Evolutionary conservation across 2,888 invertebrate species (phyloP).

Genomic region (Galerucella pusilla): DNA sequence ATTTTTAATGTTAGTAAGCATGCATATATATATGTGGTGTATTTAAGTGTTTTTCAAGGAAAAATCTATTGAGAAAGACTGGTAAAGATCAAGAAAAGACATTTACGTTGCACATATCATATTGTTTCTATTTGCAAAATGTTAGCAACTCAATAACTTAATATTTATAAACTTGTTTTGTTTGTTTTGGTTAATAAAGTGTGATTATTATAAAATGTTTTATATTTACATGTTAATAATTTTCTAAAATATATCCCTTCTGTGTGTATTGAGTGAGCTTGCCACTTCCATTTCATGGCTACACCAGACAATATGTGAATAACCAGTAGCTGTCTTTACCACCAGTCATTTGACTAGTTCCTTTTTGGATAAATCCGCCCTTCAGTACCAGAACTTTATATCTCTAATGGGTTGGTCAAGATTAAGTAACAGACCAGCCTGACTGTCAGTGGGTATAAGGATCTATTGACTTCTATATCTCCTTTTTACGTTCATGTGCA

Average conservation of each 20-base stretch:
- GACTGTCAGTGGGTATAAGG: no score
- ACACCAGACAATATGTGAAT: no score
- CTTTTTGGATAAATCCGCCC: no score
- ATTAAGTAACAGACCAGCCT: no score
- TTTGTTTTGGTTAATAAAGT: conserved; percentile 65
- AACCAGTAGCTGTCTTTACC: no score
- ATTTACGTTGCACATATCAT: conserved; percentile 63
- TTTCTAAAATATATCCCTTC: not conserved
- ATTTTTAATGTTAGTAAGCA: conserved; percentile 25
- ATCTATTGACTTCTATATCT: no score
- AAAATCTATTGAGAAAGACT: conserved; percentile 50
- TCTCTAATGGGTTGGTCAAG: no score
- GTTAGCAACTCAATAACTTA: conserved; percentile 62
- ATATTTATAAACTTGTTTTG: conserved; percentile 61
- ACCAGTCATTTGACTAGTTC: no score
- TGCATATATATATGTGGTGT: conserved; percentile 13
- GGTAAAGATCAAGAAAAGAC: conserved; percentile 58
- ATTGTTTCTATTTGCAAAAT: conserved; percentile 65
- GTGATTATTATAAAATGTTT: conserved; percentile 58
- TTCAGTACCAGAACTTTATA: no score
- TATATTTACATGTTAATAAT: not conserved
- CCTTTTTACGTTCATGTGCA: no score
- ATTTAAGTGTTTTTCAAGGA: conserved; percentile 47
- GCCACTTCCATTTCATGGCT: no score
- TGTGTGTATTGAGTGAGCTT: no score